These are phyloP conservation scores for Drosophila varians DNA, from an alignment of 1,140 invertebrate genomes.

Conservation along the genomic window DNA sequence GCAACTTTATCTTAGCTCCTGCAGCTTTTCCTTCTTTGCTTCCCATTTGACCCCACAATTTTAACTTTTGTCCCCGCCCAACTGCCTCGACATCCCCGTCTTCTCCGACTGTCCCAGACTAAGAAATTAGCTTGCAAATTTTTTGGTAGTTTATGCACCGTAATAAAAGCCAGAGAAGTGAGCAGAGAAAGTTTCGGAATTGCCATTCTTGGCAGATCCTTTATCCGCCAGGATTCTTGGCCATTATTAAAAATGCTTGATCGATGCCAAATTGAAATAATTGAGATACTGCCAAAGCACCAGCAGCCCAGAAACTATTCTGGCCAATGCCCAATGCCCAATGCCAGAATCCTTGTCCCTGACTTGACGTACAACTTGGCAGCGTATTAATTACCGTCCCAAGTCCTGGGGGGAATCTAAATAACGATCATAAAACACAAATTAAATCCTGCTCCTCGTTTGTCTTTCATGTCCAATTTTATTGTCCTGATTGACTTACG, in stretches of 20 bases:
- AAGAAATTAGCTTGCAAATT: constrained; percentile 62
- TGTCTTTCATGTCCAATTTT: constrained; percentile 7
- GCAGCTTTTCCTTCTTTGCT: constrained; percentile 18
- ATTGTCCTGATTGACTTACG: constrained; percentile 15
- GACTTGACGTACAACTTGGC: background rate
- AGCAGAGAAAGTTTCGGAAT: constrained; percentile 34
- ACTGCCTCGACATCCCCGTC: too few species aligned
- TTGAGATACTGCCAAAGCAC: constrained; percentile 46
- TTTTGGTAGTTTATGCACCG: constrained; percentile 39
- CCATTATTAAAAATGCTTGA: constrained; percentile 55
- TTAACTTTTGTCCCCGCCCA: background rate
- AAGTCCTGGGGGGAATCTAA: constrained; percentile 27
- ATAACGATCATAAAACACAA: constrained; percentile 38
- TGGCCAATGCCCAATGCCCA: too few species aligned
- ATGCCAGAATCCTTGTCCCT: constrained; percentile 8
- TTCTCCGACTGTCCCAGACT: background rate
- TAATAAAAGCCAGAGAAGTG: constrained; percentile 29
- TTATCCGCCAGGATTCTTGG: constrained; percentile 39
- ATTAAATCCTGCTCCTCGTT: background rate
- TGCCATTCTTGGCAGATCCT: constrained; percentile 37
- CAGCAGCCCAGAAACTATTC: constrained; percentile 11
- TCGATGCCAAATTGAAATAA: constrained; percentile 51
- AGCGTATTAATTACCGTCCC: constrained; percentile 24
- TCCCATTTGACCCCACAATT: background rate
- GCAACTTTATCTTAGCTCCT: constrained; percentile 46